Conservation (phyloP, 2,797 vertebrate species). For the Poeciliopsis paucimaculata region DNA sequence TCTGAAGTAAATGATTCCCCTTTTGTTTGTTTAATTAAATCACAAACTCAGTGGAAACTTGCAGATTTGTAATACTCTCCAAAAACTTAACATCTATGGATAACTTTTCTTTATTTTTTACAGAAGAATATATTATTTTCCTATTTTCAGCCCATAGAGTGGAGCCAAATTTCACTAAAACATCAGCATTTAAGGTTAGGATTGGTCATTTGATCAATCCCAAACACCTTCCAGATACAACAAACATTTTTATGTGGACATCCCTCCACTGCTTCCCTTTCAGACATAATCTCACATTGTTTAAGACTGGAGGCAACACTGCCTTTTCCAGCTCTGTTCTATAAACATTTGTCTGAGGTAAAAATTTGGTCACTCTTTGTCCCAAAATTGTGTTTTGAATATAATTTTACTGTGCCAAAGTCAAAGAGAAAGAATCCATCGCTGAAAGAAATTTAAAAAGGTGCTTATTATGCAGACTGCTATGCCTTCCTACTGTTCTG, state of each 20-base stretch:
- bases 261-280: not conserved
- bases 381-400: not conserved
- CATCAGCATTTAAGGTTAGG: not conserved
- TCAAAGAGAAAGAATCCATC: not conserved
- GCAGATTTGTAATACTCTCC: not conserved
- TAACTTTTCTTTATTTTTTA: not conserved
- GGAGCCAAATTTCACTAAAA: not conserved
- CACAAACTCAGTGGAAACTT: not conserved
- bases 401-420: not conserved
- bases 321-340: not conserved
- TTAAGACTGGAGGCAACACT: not conserved
- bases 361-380: not conserved
- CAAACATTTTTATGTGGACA: not conserved
- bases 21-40: constrained; percentile 23
- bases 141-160: not conserved
- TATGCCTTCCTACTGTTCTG: not conserved
- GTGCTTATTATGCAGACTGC: not conserved
- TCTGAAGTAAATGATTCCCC: constrained; percentile 20
- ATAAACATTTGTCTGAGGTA: not conserved
- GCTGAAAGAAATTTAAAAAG: not conserved
- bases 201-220: not conserved
- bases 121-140: not conserved
- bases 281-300: not conserved
- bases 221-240: not conserved
- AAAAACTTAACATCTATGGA: not conserved